Percentiles rank a stretch among this genome's conserved stretches.
Conservation (phyloP, 2,797 vertebrate species). For the Paguma larvata region DNA sequence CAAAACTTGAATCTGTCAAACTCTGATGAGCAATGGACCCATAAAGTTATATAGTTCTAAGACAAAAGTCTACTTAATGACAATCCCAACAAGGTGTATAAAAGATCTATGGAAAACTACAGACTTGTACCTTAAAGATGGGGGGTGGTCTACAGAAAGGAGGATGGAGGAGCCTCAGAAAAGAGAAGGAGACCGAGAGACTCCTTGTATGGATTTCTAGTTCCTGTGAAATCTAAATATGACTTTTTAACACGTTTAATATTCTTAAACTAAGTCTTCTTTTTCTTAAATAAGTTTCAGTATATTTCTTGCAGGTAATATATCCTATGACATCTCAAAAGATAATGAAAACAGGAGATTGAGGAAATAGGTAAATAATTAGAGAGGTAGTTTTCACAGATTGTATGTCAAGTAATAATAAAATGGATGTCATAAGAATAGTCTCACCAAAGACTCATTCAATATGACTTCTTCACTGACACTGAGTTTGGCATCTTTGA, state of each 20-base stretch:
- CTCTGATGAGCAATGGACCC: background rate
- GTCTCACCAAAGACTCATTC: background rate
- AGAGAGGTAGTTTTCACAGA: background rate
- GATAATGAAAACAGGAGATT: background rate
- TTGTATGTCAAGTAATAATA: background rate
- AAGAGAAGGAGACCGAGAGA: background rate
- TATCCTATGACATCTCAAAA: background rate
- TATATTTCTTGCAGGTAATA: background rate
- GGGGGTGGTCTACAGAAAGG: background rate
- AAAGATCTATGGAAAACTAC: background rate
- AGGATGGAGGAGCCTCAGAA: background rate
- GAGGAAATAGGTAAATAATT: background rate
- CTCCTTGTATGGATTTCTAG: background rate
- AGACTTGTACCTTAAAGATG: background rate
- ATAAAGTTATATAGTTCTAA: background rate
- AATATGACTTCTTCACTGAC: background rate
- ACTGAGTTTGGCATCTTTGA: background rate
- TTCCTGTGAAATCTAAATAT: background rate
- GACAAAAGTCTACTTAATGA: background rate
- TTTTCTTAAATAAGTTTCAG: background rate
- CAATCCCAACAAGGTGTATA: background rate
- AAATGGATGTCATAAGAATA: background rate
- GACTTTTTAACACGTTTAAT: background rate
- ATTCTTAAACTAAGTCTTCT: background rate
- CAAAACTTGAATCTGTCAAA: background rate